Conservation (phyloP, 2,797 vertebrate species). For the Leptoclinus maculatus region DNA sequence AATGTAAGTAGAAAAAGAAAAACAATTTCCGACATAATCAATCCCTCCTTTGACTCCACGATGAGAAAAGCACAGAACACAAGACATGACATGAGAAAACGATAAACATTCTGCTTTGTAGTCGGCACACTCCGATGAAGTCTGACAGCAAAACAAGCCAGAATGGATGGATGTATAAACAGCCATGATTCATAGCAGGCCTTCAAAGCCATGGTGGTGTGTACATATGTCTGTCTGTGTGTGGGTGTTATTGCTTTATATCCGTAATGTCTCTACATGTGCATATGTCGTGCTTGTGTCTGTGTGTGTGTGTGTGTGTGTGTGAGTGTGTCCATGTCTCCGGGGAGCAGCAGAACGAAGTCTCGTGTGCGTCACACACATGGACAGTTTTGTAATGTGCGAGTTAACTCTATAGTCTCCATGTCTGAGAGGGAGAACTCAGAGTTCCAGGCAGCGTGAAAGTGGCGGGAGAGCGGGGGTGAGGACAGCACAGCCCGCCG, state of each 20-base stretch:
- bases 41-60: slow-evolving; percentile 56
- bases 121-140: slow-evolving; percentile 59
- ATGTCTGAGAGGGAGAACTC: slow-evolving; percentile 52
- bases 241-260: slow-evolving; percentile 37
- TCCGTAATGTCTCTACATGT: slow-evolving; percentile 27
- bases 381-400: slow-evolving; percentile 31
- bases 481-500: slow-evolving; percentile 43
- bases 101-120: slow-evolving; percentile 74
- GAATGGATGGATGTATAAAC: slow-evolving; percentile 74
- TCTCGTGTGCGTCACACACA: slow-evolving; percentile 42
- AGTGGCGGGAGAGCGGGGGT: slow-evolving; percentile 34
- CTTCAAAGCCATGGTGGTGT: slow-evolving; percentile 36
- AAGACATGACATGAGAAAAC: slow-evolving; percentile 61
- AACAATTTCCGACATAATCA: slow-evolving; percentile 44
- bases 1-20: slow-evolving; percentile 6
- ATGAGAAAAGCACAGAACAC: slow-evolving; percentile 43
- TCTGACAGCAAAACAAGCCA: slow-evolving; percentile 66
- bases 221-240: neutral
- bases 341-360: slow-evolving; percentile 5
- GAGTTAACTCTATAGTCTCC: slow-evolving; percentile 40
- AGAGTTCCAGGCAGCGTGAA: slow-evolving; percentile 49
- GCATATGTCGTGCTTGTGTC: slow-evolving; percentile 21
- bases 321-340: slow-evolving; percentile 29
- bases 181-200: slow-evolving; percentile 72
- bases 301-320: slow-evolving; percentile 23